A percentile compares a stretch with the other conserved stretches of the same genome.
phyloP scores from a whole-genome alignment of 2,113 vertebrate species.

The Nettapus auritus region DNA sequence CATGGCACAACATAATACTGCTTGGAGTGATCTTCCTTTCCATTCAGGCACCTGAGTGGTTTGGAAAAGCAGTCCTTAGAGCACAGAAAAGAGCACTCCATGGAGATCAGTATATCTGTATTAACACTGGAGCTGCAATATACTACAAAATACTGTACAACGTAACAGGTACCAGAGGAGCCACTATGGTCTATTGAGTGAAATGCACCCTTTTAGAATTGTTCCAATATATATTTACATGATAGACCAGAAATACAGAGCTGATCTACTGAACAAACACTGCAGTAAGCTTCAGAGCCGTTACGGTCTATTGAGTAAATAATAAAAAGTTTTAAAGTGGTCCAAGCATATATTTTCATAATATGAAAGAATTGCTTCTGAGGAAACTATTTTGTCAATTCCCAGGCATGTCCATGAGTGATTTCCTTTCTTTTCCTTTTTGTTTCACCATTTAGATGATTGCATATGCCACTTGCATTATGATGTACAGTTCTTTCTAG shows the following conservation, averaged over 20 bases:
- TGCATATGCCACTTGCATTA: neutral
- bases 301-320: neutral
- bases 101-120: neutral
- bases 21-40: neutral
- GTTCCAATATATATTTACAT: neutral
- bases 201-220: neutral
- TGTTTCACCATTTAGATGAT: neutral
- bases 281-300: neutral
- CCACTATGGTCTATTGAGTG: neutral
- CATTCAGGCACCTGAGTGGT: neutral
- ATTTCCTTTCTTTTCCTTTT: neutral
- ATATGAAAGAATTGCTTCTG: neutral
- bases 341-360: neutral
- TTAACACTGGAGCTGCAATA: neutral
- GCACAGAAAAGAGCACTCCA: neutral
- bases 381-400: neutral
- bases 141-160: neutral
- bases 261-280: neutral
- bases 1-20: neutral
- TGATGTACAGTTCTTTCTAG: neutral
- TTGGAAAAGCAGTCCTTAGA: neutral
- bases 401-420: neutral
- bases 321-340: neutral
- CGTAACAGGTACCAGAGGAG: neutral
- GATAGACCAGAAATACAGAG: neutral